Evolutionary conservation across 2,888 invertebrate species (phyloP).

Genomic region (Heteropelma amictum): DNA sequence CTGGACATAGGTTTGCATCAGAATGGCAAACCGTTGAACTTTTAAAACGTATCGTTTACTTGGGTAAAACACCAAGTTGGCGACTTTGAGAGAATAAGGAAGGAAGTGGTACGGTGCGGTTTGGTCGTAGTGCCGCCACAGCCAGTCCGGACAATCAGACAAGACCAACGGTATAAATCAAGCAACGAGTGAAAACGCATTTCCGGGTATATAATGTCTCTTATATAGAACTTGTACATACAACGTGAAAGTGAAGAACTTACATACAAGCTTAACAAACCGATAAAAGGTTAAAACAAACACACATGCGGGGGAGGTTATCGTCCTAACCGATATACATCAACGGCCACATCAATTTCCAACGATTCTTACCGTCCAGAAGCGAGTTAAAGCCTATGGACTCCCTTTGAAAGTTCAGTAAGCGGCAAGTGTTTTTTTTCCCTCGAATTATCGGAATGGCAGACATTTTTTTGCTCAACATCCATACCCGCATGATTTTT

Average conservation of each 20-base stretch:
- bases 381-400: neutral
- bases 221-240: neutral
- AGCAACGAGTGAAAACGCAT: conserved; percentile 39
- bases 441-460: too few species aligned
- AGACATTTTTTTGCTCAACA: too few species aligned
- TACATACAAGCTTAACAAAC: conserved; percentile 13
- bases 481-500: too few species aligned
- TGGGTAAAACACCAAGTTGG: conserved; percentile 2
- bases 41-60: conserved; percentile 35
- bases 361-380: conserved; percentile 6
- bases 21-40: conserved; percentile 5
- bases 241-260: conserved; percentile 48
- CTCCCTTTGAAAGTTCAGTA: neutral
- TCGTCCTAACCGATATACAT: neutral
- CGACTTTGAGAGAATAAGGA: conserved; percentile 35
- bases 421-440: too few species aligned
- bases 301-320: conserved; percentile 15
- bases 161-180: conserved; percentile 20
- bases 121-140: conserved; percentile 27
- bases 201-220: conserved; percentile 15
- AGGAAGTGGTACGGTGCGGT: conserved; percentile 42
- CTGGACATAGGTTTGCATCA: conserved; percentile 28
- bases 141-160: conserved; percentile 35
- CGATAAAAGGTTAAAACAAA: conserved; percentile 18
- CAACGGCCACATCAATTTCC: neutral